Percentiles rank a stretch among this genome's conserved stretches.
phyloP scores from a whole-genome alignment of 2,888 invertebrate genomes.

The Eretmocerus hayati region DNA sequence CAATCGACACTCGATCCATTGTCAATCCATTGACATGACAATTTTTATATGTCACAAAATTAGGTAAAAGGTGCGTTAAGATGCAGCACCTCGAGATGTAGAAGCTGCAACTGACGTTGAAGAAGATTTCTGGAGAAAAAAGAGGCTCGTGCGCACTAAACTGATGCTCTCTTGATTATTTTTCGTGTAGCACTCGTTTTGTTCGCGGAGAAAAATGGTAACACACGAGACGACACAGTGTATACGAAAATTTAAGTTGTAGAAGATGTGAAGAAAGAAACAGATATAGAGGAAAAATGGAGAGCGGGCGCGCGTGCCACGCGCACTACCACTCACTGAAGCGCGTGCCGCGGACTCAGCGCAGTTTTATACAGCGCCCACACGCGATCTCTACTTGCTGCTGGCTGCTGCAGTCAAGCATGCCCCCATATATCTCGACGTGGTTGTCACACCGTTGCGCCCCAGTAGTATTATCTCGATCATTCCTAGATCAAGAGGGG shows the following conservation, averaged over 20 bases:
- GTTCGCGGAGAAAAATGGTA: too few relatives aligned
- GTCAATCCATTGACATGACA: too few relatives aligned
- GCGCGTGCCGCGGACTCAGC: conserved; percentile 11
- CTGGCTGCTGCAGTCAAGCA: not conserved
- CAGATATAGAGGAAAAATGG: not conserved
- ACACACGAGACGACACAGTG: too few relatives aligned
- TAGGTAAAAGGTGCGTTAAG: not conserved
- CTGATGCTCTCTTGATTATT: not conserved
- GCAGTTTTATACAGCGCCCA: conserved; percentile 46
- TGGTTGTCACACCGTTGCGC: too few relatives aligned
- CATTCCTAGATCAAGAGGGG: too few relatives aligned
- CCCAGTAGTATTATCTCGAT: too few relatives aligned
- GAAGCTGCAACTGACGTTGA: not conserved
- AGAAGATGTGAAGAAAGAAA: too few relatives aligned
- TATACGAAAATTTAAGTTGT: too few relatives aligned
- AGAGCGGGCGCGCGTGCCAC: not conserved
- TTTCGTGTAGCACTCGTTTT: too few relatives aligned
- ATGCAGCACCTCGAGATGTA: not conserved
- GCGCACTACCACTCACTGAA: conserved; percentile 10
- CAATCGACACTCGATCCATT: conserved; percentile 8
- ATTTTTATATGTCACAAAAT: not conserved
- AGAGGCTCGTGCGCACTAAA: not conserved
- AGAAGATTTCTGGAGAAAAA: too few relatives aligned
- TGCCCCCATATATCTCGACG: not conserved
- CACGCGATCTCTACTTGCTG: conserved; percentile 26